phyloP scores from a whole-genome alignment of 1,140 invertebrate species.

The Tetramorium simillimum region DNA sequence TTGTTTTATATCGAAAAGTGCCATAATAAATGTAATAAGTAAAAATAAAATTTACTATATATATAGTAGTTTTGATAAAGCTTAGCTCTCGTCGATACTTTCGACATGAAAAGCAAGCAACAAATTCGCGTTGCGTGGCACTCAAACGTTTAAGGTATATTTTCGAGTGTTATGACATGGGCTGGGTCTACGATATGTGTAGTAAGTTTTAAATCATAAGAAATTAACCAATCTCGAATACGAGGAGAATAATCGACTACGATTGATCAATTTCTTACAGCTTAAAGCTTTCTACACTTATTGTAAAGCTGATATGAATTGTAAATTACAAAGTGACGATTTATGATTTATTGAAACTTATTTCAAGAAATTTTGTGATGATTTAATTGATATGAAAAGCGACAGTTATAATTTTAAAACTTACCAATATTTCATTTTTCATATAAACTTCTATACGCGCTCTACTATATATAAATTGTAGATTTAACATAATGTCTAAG shows the following conservation, averaged over 20 bases:
- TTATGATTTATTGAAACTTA: neutral
- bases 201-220: no score
- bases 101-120: neutral
- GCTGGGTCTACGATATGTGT: no score
- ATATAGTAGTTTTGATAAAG: neutral
- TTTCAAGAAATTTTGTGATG: neutral
- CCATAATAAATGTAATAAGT: neutral
- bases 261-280: no score
- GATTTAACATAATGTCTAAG: neutral
- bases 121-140: neutral
- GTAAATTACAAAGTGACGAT: neutral
- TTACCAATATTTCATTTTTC: conserved; percentile 7
- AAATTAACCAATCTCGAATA: no score
- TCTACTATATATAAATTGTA: neutral
- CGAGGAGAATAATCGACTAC: no score
- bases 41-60: neutral
- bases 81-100: neutral
- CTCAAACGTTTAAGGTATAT: conserved; percentile 35
- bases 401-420: neutral
- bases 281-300: no score
- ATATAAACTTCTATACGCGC: neutral
- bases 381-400: neutral
- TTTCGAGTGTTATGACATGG: conserved; percentile 30
- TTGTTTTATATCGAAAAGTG: neutral
- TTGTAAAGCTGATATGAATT: neutral